These are phyloP conservation scores for Bettongia penicillata DNA, from an alignment of 2,113 vertebrate genomes.

Conservation along the genomic window DNA sequence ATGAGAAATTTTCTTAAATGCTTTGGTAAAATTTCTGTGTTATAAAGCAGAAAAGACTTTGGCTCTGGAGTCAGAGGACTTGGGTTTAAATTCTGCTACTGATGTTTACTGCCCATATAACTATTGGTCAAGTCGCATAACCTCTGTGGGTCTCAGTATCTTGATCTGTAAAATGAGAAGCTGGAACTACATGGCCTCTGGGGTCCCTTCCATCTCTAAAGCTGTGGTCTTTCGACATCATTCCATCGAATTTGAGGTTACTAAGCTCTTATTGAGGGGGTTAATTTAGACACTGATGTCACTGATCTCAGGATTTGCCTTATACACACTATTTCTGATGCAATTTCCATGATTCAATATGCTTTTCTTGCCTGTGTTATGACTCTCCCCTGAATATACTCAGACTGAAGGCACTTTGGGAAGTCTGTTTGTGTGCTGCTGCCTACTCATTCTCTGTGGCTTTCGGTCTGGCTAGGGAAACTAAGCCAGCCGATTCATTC, in stretches of 20 bases:
- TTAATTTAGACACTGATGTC: background rate
- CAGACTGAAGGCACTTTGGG: slow-evolving; percentile 27
- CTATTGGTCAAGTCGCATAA: background rate
- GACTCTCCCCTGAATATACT: slow-evolving; percentile 1
- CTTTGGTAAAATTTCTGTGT: background rate
- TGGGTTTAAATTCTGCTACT: background rate
- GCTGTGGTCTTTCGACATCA: background rate
- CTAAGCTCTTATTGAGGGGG: background rate
- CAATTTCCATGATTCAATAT: slow-evolving; percentile 43
- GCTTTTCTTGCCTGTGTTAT: background rate
- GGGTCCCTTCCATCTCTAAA: background rate
- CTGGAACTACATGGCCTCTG: background rate
- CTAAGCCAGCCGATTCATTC: background rate
- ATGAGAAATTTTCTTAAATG: background rate
- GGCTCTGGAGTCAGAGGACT: background rate
- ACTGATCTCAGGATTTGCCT: slow-evolving; percentile 30
- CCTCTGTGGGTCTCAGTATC: background rate
- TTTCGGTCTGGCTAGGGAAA: slow-evolving; percentile 39
- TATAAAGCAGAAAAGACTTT: background rate
- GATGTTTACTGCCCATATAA: background rate
- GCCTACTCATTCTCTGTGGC: slow-evolving; percentile 10
- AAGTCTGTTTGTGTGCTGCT: background rate
- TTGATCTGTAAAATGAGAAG: background rate
- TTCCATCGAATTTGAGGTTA: background rate
- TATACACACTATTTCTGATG: slow-evolving; percentile 21